Evolutionary conservation across 2,797 vertebrate genomes (phyloP), one percentile per base, ranked within the genome.

Genomic region (Cichlasoma orientale): DNA sequence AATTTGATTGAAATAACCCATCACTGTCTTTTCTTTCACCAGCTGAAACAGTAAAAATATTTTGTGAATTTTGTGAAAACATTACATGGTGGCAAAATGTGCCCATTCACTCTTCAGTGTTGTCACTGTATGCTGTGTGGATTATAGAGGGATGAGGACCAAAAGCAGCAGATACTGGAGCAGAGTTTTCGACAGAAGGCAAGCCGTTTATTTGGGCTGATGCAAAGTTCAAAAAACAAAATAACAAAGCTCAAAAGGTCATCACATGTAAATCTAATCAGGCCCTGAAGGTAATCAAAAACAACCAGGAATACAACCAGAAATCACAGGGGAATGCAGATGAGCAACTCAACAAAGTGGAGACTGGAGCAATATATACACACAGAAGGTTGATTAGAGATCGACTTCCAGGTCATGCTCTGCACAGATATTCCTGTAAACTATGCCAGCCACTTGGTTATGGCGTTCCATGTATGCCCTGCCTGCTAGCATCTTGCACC

Each of bases 21-120:
- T 21, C 38, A 10, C 5, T 66, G 38, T 76, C 55, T 71, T 8
- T 55, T 77, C 19, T 19, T 61, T 33, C 59, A 58, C 4, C 80
- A 94, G 92, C 91, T 36, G 90, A 94, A 84, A 91, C 63, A 4
- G 75, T 86, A 7, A 92, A 33, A 72, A 23, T 94, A 11, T 36
- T 73, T 1, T 91, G 91, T 2, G 1, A 90, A 58, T 23, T 63
- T 11, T 63, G 59, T 63, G 29, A 10, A n/a, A 21, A 38, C 23
- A 61, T 8, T 38, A 25, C 38, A 63, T 44, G 8, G 41, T 41
- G 36, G 38, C 38, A 63, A 21, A 63, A 25, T 44, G 59, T 31
- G 29, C 29, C 38, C 33, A 61, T 61, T 61, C 23, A 61, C 33
- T 61, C 33, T 61, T 61, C 1, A 61, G n/a, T 9, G 58, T 61